Evolutionary conservation across 2,113 vertebrate genomes (phyloP).

Genomic region (Dunckerocampus dactyliophorus): DNA sequence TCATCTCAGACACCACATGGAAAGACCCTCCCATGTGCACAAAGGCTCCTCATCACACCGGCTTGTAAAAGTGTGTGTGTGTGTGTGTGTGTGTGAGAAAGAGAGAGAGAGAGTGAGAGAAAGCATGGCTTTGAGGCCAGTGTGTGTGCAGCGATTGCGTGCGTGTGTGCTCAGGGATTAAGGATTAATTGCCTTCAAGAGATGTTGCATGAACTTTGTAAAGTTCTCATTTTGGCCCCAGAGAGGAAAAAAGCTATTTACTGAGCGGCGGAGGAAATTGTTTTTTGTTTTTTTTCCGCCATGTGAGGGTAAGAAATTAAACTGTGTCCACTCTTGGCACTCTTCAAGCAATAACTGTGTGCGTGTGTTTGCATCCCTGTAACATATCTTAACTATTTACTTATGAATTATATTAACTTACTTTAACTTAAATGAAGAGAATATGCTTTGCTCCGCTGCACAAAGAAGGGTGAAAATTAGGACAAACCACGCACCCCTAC

Average conservation of each 20-base stretch:
- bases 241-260: conserved; percentile 45
- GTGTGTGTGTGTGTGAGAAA: background rate
- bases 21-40: conserved; percentile 47
- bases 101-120: background rate
- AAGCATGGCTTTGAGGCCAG: conserved; percentile 18
- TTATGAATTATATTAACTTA: too few species aligned
- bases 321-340: conserved; percentile 33
- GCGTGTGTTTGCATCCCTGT: conserved; percentile 14
- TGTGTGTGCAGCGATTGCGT: conserved; percentile 13
- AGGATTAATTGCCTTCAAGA: conserved; percentile 68
- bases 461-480: too few species aligned
- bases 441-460: too few species aligned
- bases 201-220: conserved; percentile 58
- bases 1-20: conserved; percentile 43
- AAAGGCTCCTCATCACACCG: conserved; percentile 49
- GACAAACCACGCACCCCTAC: too few species aligned
- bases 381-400: background rate
- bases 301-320: conserved; percentile 49
- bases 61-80: conserved; percentile 48
- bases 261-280: conserved; percentile 29
- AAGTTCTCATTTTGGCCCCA: conserved; percentile 52
- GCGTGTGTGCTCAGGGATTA: conserved; percentile 54
- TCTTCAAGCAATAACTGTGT: background rate
- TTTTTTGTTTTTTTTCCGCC: conserved; percentile 21
- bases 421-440: too few species aligned